phyloP scores from a whole-genome alignment of 1,140 invertebrate species.

The Bombus affinis region DNA sequence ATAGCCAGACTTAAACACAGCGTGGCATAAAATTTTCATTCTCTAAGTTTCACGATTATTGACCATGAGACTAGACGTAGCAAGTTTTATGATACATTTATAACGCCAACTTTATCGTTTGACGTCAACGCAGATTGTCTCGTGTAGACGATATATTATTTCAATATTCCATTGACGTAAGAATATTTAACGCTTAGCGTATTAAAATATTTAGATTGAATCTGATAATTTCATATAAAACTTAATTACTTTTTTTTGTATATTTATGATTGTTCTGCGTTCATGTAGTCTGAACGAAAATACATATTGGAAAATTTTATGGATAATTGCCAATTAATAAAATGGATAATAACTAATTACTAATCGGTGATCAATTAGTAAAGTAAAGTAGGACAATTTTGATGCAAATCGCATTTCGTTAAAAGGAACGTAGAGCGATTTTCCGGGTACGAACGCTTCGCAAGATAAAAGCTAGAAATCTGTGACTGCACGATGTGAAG shows the following conservation, averaged over 20 bases:
- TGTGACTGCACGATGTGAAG: not conserved
- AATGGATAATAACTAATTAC: too few relatives aligned
- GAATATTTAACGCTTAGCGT: not conserved
- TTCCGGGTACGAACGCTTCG: too few relatives aligned
- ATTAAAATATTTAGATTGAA: not conserved
- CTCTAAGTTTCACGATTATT: conserved; percentile 3
- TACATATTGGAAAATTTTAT: not conserved
- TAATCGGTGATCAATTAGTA: too few relatives aligned
- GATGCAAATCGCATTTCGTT: too few relatives aligned
- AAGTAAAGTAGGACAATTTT: too few relatives aligned
- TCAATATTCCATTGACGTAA: too few relatives aligned
- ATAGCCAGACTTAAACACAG: not conserved
- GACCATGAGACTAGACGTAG: not conserved
- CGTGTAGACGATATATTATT: not conserved
- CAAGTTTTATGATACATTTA: not conserved
- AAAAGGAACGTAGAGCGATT: too few relatives aligned
- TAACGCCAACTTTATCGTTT: not conserved
- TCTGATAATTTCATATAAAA: too few relatives aligned
- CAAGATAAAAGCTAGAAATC: too few relatives aligned
- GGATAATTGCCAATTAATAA: too few relatives aligned
- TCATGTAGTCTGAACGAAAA: not conserved
- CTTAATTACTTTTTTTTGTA: too few relatives aligned
- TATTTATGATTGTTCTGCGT: not conserved
- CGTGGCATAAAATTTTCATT: not conserved
- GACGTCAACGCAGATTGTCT: not conserved